These are phyloP conservation scores for Tragelaphus scriptus DNA, from an alignment of 2,113 vertebrate genomes.

Conservation along the genomic window DNA sequence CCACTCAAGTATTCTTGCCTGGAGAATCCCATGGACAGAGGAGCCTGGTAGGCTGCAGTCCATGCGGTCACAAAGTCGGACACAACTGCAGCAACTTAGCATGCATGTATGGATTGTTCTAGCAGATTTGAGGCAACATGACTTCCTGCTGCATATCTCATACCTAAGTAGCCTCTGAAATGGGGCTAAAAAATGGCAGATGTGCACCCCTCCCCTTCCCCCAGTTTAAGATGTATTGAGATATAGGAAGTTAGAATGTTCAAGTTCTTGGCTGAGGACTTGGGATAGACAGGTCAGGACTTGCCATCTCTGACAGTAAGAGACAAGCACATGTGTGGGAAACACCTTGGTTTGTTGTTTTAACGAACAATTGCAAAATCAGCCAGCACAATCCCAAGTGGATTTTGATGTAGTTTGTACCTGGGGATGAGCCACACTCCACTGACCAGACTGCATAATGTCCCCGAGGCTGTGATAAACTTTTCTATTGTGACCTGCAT, in stretches of 20 bases:
- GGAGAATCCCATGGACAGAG: neutral
- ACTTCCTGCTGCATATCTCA: neutral
- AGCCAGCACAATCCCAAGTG: neutral
- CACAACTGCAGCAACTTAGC: neutral
- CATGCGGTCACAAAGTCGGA: fast-evolving
- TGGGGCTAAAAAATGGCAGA: neutral
- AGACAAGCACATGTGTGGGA: neutral
- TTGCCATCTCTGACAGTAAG: neutral
- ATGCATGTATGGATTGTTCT: neutral
- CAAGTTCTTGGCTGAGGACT: neutral
- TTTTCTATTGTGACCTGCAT: neutral
- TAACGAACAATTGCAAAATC: slow-evolving; percentile 8
- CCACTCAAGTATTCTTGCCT: neutral
- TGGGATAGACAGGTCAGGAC: neutral
- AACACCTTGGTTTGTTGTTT: neutral
- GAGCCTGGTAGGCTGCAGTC: neutral
- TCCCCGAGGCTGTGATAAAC: neutral
- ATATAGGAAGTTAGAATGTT: neutral
- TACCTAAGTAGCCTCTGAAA: neutral
- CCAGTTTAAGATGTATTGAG: neutral
- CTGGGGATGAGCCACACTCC: neutral
- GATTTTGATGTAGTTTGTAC: slow-evolving; percentile 32
- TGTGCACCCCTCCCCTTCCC: too few species aligned
- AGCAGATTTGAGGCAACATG: neutral
- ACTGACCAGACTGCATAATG: neutral